A percentile compares a stretch with the other conserved stretches of the same genome.
Conservation (phyloP, 2,888 invertebrate genomes). For the Mycogona germanica region DNA sequence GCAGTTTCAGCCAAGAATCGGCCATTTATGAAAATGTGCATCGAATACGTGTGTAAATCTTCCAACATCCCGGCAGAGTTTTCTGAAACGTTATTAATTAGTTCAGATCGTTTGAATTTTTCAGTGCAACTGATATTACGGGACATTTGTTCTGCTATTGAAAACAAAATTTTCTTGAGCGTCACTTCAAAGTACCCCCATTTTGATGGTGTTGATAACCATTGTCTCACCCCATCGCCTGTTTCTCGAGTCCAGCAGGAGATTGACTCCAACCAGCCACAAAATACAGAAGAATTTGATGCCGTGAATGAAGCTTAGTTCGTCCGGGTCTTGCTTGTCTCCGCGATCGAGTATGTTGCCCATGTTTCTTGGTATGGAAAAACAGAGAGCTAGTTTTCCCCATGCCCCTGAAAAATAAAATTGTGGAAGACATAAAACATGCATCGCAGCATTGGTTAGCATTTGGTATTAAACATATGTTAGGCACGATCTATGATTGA, state of each 20-base stretch:
- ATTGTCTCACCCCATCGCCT: constrained; percentile 7
- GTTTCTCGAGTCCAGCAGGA: not conserved
- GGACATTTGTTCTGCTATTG: too few species aligned
- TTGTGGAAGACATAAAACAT: too few species aligned
- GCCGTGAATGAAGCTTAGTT: not conserved
- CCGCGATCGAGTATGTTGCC: not conserved
- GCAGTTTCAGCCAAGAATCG: constrained; percentile 13
- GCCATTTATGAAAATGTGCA: constrained; percentile 14
- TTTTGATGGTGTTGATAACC: too few species aligned
- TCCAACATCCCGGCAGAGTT: constrained; percentile 9
- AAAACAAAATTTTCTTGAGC: too few species aligned
- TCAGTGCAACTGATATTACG: too few species aligned
- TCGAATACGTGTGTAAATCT: not conserved
- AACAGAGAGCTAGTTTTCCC: not conserved
- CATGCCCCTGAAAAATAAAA: too few species aligned
- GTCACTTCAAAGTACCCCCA: too few species aligned
- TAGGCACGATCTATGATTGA: too few species aligned
- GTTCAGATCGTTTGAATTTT: too few species aligned
- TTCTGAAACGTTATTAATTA: not conserved
- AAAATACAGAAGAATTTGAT: not conserved
- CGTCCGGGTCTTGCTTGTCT: not conserved
- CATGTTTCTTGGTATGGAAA: constrained; percentile 9
- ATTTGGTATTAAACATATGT: too few species aligned
- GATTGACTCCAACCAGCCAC: not conserved
- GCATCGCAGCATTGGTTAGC: too few species aligned